phyloP scores from a whole-genome alignment of 2,888 invertebrate species.

The Urechis unicinctus region DNA sequence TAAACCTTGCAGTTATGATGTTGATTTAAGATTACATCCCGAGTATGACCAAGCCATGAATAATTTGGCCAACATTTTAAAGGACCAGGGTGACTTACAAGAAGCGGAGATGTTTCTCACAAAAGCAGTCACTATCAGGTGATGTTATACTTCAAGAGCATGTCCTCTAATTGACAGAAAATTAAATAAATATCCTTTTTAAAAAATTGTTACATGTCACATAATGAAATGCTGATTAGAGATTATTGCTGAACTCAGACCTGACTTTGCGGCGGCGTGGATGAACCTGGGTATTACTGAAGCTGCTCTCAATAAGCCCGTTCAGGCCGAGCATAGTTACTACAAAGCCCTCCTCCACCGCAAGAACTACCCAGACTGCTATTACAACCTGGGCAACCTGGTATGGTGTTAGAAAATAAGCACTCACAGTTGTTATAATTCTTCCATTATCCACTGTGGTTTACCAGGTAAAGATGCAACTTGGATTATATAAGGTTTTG shows the following conservation, averaged over 20 bases:
- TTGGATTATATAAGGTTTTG: no score
- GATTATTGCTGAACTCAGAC: no score
- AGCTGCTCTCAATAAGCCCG: constrained; percentile 64
- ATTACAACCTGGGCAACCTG: constrained; percentile 90
- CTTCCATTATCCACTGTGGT: no score
- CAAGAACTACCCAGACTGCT: constrained; percentile 81
- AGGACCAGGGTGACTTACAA: constrained; percentile 62
- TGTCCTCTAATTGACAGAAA: not conserved
- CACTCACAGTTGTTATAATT: no score
- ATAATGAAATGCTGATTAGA: no score
- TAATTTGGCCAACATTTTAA: constrained; percentile 80
- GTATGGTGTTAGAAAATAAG: constrained; percentile 56
- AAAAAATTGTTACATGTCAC: no score
- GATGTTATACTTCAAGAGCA: constrained; percentile 14
- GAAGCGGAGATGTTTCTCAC: constrained; percentile 70
- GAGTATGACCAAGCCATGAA: constrained; percentile 88
- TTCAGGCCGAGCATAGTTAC: constrained; percentile 74
- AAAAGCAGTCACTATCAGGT: constrained; percentile 69
- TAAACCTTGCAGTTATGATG: not conserved
- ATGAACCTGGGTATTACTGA: constrained; percentile 96
- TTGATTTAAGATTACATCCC: constrained; percentile 61
- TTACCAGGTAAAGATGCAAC: no score
- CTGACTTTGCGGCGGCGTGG: constrained; percentile 92
- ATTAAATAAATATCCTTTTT: no score
- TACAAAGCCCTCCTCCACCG: constrained; percentile 70